These are phyloP conservation scores for Setipinna tenuifilis DNA, from an alignment of 2,797 vertebrate species.

Conservation along the genomic window DNA sequence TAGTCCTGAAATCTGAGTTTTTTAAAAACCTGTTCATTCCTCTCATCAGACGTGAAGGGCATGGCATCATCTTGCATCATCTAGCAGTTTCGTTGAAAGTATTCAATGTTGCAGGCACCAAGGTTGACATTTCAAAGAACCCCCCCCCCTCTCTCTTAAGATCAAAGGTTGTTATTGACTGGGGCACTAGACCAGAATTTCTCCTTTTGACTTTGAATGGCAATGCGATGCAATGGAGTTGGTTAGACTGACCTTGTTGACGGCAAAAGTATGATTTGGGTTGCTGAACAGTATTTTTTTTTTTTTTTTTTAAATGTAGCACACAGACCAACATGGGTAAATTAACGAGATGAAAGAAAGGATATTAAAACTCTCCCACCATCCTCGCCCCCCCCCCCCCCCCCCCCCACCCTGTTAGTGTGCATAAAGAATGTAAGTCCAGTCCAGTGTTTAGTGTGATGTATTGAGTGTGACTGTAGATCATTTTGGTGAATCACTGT, in stretches of 20 bases:
- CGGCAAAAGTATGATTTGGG: background rate
- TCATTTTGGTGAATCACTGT: too few species aligned
- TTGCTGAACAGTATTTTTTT: background rate
- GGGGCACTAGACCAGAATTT: background rate
- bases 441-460: background rate
- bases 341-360: background rate
- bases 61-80: background rate
- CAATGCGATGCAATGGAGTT: background rate
- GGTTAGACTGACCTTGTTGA: background rate
- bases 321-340: background rate
- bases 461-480: background rate
- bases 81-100: background rate
- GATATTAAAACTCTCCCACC: background rate
- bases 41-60: background rate
- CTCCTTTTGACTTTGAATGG: background rate
- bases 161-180: background rate
- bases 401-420: background rate
- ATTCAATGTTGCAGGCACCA: background rate
- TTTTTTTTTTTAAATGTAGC: background rate
- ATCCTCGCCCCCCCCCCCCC: too few species aligned
- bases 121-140: background rate
- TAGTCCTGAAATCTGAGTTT: too few species aligned
- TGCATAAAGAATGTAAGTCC: background rate
- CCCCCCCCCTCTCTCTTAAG: too few species aligned
- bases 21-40: background rate